Base-by-base conservation (phyloP, 2,113 vertebrate genomes). In the Etheostoma cragini region DNA sequence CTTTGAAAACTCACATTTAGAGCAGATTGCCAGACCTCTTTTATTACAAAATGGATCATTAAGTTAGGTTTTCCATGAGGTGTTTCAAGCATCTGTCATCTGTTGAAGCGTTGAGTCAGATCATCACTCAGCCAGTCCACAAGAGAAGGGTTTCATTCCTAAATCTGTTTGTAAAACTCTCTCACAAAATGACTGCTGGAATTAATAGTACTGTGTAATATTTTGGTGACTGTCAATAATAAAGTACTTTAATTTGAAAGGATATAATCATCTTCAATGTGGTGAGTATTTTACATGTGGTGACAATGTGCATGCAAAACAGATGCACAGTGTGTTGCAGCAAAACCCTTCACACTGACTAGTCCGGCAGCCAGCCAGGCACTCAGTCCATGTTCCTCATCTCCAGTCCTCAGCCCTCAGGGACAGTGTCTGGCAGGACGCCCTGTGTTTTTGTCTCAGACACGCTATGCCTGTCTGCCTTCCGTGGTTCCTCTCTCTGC, bases 401-500 rank as follows among this genome's bases (percentile, higher is more conserved):
- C 87, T 78, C 61, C 62, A 85, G 83, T 60, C 72, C 71, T 86
- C 84, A 22, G 26, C 78, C 85, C 85, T 86, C 85, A 22, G 88
- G 89, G 85, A 90, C 89, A 75, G 78, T 80, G 87, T 72, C 76
- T 92, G 91, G 91, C 90, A 86, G 88, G 74, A 56, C 65, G 85
- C 92, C 92, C 85, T 74, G 77, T 88, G 91, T 92, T 92, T 92
- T 92, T 90, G 86, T 90, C 90, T 87, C 72, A 87, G 86, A 90
- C 90, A 89, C 70, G 82, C 82, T 83, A 86, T 76, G 80, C 80
- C 88, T 85, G 83, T 85, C 85, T 85, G 78, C 85, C 80, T 72
- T 86, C 88, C 57, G 35, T n/a, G 22, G 79, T 63, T 82, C 52
- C 84, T 74, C 80, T 74, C 16, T 26, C 69, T 76, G 73, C 78